phyloP scores from a whole-genome alignment of 2,113 vertebrate species.

The Myrmophylax atrothorax region DNA sequence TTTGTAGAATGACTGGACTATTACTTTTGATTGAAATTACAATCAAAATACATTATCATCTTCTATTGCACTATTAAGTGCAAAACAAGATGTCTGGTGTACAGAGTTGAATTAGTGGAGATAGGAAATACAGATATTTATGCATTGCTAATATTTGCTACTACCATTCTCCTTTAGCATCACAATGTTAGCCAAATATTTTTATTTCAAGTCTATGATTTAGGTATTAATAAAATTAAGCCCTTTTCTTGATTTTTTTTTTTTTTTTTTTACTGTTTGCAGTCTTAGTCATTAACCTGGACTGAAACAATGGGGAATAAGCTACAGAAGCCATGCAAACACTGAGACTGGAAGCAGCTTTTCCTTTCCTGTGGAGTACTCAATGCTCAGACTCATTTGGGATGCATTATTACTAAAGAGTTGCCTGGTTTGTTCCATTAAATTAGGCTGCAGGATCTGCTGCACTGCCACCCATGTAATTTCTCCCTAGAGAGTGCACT shows the following conservation, averaged over 20 bases:
- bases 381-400: background rate
- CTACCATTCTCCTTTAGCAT: background rate
- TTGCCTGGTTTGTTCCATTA: background rate
- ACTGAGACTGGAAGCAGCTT: background rate
- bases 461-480: background rate
- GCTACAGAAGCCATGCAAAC: background rate
- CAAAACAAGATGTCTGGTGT: background rate
- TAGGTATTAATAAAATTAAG: background rate
- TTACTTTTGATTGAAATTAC: background rate
- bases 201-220: background rate
- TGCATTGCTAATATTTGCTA: background rate
- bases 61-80: background rate
- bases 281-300: background rate
- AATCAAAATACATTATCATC: background rate
- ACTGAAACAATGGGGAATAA: background rate
- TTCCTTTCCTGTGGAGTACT: background rate
- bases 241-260: background rate
- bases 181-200: background rate
- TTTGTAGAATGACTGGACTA: background rate
- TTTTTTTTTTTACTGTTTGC: background rate
- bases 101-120: background rate
- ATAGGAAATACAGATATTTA: background rate
- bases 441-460: background rate
- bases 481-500: background rate
- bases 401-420: background rate